Evolutionary conservation across 2,797 vertebrate genomes (phyloP), one percentile per base, ranked within the genome.

Genomic region (Sandelia bainsii): DNA sequence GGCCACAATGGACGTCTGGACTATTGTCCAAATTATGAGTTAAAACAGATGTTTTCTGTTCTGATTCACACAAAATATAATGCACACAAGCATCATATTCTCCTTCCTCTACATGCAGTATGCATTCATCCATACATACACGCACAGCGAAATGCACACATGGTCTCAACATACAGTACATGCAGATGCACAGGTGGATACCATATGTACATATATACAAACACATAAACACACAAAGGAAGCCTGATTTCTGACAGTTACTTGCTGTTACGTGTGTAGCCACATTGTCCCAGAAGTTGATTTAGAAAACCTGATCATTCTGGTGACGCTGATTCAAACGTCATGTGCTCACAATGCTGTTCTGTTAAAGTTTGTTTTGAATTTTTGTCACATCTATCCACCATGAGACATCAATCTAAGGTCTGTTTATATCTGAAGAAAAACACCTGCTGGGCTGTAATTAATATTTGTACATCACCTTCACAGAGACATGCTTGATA

Each of bases 171-270:
- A 42, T 8, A 59, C 32, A 34, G 27, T 34, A 34, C 44, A 59
- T 4, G 19, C 44, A 37, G 20, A 76, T 58, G 32, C 56, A 13
- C 79, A 80, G 72, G 66, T 79, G 72, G 63, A 62, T 10, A 39
- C 49, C 39, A 77, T 72, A 69, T 77, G 65, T 37, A 48, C n/a
- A 22, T 11, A 27, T 53, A 1, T 61, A 57, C 48, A 44, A 51
- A 64, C 4, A 6, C 14, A 60, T 42, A 29, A 8, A 44, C 2
- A 53, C 40, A 76, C 25, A 39, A 4, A 46, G 44, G 22, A 69
- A 32, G 45, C 49, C 39, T 64, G 0, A n/a, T 20, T 32, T 60
- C 45, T 69, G 22, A 32, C 29, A 32, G 29, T 32, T 6, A 57
- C 22, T 42, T 51, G 20, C 11, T 10, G 37, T 56, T 7, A 61